Conservation (phyloP, 1,140 invertebrate species). For the Gyrodactylus salaris region DNA sequence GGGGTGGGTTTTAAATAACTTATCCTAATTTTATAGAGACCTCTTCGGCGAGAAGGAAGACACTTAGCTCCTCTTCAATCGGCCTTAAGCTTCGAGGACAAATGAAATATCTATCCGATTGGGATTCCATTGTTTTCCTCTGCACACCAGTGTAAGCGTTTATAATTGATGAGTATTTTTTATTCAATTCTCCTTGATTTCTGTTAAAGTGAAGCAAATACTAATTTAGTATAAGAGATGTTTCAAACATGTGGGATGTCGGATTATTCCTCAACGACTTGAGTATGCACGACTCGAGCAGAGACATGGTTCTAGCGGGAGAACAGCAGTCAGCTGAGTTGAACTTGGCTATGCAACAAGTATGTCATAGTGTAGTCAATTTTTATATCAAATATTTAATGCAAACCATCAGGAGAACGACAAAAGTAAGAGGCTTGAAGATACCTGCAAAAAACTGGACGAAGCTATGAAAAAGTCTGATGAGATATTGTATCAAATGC, state of each 20-base stretch:
- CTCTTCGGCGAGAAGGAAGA: neutral
- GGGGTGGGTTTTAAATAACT: neutral
- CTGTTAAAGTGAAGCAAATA: too few species aligned
- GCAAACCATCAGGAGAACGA: constrained; percentile 34
- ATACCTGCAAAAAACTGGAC: constrained; percentile 55
- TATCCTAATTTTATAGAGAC: neutral
- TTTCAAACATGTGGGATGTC: constrained; percentile 47
- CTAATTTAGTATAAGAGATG: constrained; percentile 41
- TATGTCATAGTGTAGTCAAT: constrained; percentile 11
- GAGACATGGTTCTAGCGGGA: constrained; percentile 70
- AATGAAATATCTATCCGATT: constrained; percentile 90
- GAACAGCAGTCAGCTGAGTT: constrained; percentile 83
- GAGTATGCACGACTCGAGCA: constrained; percentile 85
- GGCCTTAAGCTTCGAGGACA: constrained; percentile 33
- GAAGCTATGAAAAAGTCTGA: constrained; percentile 6
- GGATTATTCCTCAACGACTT: constrained; percentile 83
- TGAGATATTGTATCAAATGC: constrained; percentile 8
- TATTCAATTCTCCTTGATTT: neutral
- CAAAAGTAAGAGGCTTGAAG: constrained; percentile 72
- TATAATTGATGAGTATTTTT: neutral
- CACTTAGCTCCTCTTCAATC: constrained; percentile 4
- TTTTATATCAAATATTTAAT: neutral
- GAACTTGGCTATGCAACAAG: constrained; percentile 60
- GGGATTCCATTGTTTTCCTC: constrained; percentile 76
- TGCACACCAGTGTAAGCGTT: constrained; percentile 42